Base-by-base conservation (phyloP, 2,888 invertebrate genomes). In the Orthonychiurus folsomi region DNA sequence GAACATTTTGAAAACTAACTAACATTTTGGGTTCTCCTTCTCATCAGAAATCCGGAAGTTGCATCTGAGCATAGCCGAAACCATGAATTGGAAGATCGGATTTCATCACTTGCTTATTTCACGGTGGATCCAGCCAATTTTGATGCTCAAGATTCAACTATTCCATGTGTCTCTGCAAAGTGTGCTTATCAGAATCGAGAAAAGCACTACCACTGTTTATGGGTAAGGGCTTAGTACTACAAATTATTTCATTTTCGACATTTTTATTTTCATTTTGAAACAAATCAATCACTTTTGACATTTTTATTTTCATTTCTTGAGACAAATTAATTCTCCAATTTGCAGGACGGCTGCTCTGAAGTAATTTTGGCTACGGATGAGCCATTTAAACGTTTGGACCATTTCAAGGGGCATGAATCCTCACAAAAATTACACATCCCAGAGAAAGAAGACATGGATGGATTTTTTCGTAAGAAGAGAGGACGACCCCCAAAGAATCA, bases 401-500 rank as follows among this genome's bases (percentile, higher is more conserved):
- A 93, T 74, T 89, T 89, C 76, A 86, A 89, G 72, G 88, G 89
- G 76, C 92, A 92, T 75, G 87, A 88, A 64, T 85, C 86, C 73
- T 80, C 86, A 3, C 81, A 83, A 66, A 84, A 84, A 65, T 78
- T 84, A 76, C 60, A 62, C 9, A 26, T 50, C 15, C 48, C 59
- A 24, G 59, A 59, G 23, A 59, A 59, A 50, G 18, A 28, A 83
- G 83, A 70, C 77, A 69, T 70, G 48, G 75, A 73, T 77, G 91
- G 91, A 60, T 89, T 93, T 85, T 93, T 93, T 76, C 87, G 91
- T 76, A 83, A 93, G 65, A 93, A 94, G 75, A 83, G 95, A 28
- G 95, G 96, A 54, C 82, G 96, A 66, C 96, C 96, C n/a, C 95
- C 95, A 18, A 96, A 96, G 80, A 95, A 95, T 77, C 84, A 93